Base-by-base conservation (phyloP, 1,140 invertebrate species). In the Dendrolimus punctatus region DNA sequence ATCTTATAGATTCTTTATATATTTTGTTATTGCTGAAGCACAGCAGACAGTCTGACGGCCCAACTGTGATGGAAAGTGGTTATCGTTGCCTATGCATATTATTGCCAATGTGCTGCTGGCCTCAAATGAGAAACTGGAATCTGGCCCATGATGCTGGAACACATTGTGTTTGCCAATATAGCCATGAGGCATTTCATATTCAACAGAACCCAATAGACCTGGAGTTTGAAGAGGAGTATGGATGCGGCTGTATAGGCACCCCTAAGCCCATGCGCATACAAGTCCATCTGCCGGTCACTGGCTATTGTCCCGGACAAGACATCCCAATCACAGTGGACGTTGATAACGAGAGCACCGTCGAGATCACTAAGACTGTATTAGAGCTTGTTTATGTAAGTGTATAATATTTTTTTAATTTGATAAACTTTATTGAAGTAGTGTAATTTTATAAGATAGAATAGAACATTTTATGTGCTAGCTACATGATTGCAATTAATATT, bases 211-310 rank as follows among this genome's bases (percentile, higher is more conserved):
- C 88, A 4, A 70, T 89, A 4, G 68, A 85, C 7, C 53, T 89
- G 50, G 88, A 90, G 60, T 82, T 89, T 61, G 88, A 85, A n/a
- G 91, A 92, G 68, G 83, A 73, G 9, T 90, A 91, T 62, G 88
- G 90, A 55, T 91, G 90, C 48, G 54, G 55, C 23, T 87, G 89
- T 38, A 90, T 89, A 55, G 91, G 90, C 61, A 78, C 70, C 38
- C 84, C 89, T 0, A 77, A 83, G 4, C 88, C 90, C 0, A 63
- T 92, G 46, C 83, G 72, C 4, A 53, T 91, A 4, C 83, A 82
- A n/a, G 72, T 91, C 4, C 65, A 68, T 6, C 44, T 91, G 5
- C 91, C 91, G 0, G 73, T 87, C 38, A 51, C 80, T 5, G 91
- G 90, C 38, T 91, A 88, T 62, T 90, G 90, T 23, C 87, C 90